Conservation (phyloP, 2,113 vertebrate species). For the Steatornis caripensis region DNA sequence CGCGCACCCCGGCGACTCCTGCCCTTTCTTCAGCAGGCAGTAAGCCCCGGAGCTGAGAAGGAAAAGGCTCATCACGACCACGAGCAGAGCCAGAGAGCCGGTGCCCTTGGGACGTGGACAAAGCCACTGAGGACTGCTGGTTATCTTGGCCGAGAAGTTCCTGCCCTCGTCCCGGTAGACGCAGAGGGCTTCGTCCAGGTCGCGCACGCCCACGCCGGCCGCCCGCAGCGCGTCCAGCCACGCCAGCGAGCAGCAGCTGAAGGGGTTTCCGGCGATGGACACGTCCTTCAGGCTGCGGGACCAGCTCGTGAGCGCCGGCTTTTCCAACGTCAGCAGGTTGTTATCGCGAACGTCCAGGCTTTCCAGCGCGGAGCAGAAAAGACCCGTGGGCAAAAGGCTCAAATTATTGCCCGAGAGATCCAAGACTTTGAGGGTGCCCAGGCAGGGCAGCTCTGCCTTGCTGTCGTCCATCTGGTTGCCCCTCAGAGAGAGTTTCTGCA, state of each 20-base stretch:
- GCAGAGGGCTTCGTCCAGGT: constrained; percentile 62
- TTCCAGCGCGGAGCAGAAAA: constrained; percentile 64
- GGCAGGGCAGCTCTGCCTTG: constrained; percentile 64
- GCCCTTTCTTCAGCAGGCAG: not conserved
- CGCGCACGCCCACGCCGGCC: constrained; percentile 39
- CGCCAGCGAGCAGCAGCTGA: constrained; percentile 74
- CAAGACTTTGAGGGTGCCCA: constrained; percentile 58
- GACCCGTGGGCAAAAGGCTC: constrained; percentile 44
- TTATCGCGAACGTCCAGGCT: constrained; percentile 72
- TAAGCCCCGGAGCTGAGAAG: not conserved
- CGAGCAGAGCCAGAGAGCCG: not conserved
- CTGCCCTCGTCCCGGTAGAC: not conserved
- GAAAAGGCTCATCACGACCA: not conserved
- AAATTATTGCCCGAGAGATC: constrained; percentile 72
- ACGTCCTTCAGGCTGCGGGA: constrained; percentile 52
- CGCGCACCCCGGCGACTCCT: not conserved
- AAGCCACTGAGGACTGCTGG: not conserved
- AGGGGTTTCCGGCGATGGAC: constrained; percentile 71
- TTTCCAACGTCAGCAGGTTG: constrained; percentile 45
- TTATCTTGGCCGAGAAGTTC: not conserved
- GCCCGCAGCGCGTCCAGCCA: constrained; percentile 69
- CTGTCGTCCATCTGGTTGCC: constrained; percentile 62
- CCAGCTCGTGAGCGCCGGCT: not conserved
- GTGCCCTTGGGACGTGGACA: not conserved
- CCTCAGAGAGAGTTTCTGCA: constrained; percentile 72